Base-by-base conservation (phyloP, 2,113 vertebrate species). In the Paramisgurnus dabryanus region DNA sequence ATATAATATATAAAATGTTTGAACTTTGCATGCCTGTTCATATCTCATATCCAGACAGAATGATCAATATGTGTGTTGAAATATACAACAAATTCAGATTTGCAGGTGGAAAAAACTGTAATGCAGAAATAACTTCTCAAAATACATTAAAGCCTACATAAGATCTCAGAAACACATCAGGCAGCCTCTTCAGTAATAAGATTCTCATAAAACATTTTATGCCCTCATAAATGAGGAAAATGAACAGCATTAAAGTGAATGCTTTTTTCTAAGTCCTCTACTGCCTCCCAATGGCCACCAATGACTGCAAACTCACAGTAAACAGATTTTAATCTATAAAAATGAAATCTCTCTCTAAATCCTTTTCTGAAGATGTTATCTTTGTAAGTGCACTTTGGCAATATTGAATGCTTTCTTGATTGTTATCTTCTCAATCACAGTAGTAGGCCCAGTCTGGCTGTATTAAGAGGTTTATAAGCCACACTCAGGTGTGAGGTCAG, bases 281-380 rank as follows among this genome's bases (percentile, higher is more conserved):
- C 89, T 88, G 89, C 90, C 90, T 78, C 84, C 85, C 80, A 68
- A 86, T 90, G 91, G 90, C 64, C 60, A 76, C 72, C 43, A 34
- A 7, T 63, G 7, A 47, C n/a, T 58, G 15, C 1, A 13, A 79
- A 63, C 57, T 34, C 68, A 47, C 40, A 6, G 64, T 41, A 22
- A 39, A 27, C 34, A 72, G 11, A 73, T 43, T 45, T 22, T 6
- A 34, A 63, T 75, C 72, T 63, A 57, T n/a, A 45, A 41, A 60
- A 58, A 58, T 15, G 47, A 70, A 17, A 53, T 53, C 3, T 9
- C 17, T 53, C 18, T 50, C 12, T 12, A 61, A 6, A 34, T 47
- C 11, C 34, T 57, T 50, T n/a, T 49, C 11, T 49, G 27, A 27
- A 8, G 49, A 2, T 55, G 49, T 34, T 34, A 63, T 64, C 58